Evolutionary conservation across 2,797 vertebrate genomes (phyloP).

Genomic region (Alosa sapidissima): DNA sequence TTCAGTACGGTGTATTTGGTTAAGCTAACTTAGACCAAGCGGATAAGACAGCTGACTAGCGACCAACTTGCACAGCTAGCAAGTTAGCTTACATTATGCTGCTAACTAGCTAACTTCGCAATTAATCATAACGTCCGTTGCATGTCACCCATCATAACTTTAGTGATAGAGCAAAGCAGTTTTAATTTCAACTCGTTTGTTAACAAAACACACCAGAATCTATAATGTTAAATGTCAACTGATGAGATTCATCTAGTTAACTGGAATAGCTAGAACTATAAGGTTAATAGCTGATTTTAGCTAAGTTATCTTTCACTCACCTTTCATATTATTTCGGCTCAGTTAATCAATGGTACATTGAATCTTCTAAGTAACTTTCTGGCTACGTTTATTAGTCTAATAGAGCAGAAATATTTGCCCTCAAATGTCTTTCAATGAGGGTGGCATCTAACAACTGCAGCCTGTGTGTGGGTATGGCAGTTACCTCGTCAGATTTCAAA

Average conservation of each 20-base stretch:
- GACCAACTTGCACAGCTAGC: neutral
- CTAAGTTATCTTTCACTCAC: constrained; percentile 6
- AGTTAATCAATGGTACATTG: neutral
- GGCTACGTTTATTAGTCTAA: neutral
- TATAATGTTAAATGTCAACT: neutral
- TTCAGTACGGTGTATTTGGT: neutral
- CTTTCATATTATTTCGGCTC: neutral
- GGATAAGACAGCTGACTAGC: neutral
- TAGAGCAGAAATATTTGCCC: neutral
- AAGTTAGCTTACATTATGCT: neutral
- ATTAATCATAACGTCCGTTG: neutral
- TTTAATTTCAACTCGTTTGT: neutral
- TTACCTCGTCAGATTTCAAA: constrained; percentile 23
- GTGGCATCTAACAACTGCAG: neutral
- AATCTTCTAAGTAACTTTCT: neutral
- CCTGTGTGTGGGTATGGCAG: neutral
- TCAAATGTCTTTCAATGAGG: neutral
- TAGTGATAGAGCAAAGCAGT: neutral
- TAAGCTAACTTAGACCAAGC: neutral
- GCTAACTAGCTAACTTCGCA: constrained; percentile 15
- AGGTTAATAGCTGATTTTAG: neutral
- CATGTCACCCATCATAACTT: neutral
- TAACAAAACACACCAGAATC: neutral
- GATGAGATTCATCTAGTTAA: neutral
- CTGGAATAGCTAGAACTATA: neutral